phyloP scores from a whole-genome alignment of 2,797 vertebrate genomes.

The Gobionotothen gibberifrons region DNA sequence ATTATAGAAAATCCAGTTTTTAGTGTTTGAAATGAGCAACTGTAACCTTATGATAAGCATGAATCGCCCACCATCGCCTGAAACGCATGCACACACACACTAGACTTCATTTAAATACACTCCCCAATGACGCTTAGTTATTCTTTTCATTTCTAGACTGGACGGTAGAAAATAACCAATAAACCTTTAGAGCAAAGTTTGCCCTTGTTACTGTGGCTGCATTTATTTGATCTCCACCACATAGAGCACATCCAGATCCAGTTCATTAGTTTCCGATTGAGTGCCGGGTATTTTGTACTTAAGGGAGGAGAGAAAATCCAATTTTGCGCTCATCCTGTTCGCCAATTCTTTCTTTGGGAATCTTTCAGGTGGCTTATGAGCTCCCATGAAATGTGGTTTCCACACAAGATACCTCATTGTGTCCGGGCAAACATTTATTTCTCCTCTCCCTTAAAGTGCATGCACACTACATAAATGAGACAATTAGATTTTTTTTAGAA shows the following conservation, averaged over 20 bases:
- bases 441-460: slow-evolving; percentile 3
- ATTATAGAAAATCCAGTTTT: slow-evolving; percentile 32
- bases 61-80: slow-evolving; percentile 5
- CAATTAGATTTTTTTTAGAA: slow-evolving; percentile 42
- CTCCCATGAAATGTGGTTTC: slow-evolving; percentile 83
- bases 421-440: slow-evolving; percentile 55
- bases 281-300: slow-evolving; percentile 32
- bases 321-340: slow-evolving; percentile 46
- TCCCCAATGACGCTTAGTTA: slow-evolving; percentile 23
- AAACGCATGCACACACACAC: slow-evolving; percentile 1
- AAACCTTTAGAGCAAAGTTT: slow-evolving; percentile 19
- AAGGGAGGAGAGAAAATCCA: slow-evolving; percentile 46
- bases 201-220: slow-evolving; percentile 25
- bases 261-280: slow-evolving; percentile 55
- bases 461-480: slow-evolving; percentile 5
- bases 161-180: slow-evolving; percentile 20
- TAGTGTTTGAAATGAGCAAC: slow-evolving; percentile 50
- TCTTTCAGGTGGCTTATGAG: slow-evolving; percentile 85
- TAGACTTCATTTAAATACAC: slow-evolving; percentile 31
- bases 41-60: slow-evolving; percentile 51
- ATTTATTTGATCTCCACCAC: slow-evolving; percentile 27
- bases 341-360: slow-evolving; percentile 68
- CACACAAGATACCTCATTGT: slow-evolving; percentile 75
- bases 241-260: slow-evolving; percentile 31
- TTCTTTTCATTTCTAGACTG: slow-evolving; percentile 35